Conservation (phyloP, 2,113 vertebrate genomes). For the Ariopsis seemanni region DNA sequence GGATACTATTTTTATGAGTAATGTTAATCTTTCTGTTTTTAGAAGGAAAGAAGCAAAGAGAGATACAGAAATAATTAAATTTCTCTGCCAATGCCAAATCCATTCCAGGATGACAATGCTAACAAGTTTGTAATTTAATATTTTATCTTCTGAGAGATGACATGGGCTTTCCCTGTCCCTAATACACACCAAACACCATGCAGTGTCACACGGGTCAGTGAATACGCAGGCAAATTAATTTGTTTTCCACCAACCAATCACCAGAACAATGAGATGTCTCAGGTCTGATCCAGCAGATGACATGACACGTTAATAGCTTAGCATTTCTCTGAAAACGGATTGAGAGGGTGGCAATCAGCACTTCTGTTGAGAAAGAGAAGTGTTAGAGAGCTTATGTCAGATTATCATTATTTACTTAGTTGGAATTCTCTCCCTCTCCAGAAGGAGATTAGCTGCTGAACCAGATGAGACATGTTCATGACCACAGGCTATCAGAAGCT, state of each 20-base stretch:
- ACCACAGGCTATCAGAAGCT: slow-evolving; percentile 37
- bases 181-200: slow-evolving; percentile 51
- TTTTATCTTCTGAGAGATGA: slow-evolving; percentile 53
- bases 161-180: slow-evolving; percentile 29
- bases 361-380: slow-evolving; percentile 36
- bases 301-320: slow-evolving; percentile 54
- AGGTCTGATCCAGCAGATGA: slow-evolving; percentile 53
- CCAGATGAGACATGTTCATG: slow-evolving; percentile 66
- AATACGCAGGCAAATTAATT: slow-evolving; percentile 50
- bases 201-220: slow-evolving; percentile 43
- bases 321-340: slow-evolving; percentile 56
- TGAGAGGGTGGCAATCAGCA: slow-evolving; percentile 53
- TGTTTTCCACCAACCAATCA: slow-evolving; percentile 20
- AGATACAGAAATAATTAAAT: slow-evolving; percentile 57
- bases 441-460: slow-evolving; percentile 69
- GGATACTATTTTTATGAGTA: slow-evolving; percentile 54
- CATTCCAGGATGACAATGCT: slow-evolving; percentile 36
- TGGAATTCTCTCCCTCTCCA: slow-evolving; percentile 60
- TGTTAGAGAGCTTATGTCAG: slow-evolving; percentile 59
- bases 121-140: slow-evolving; percentile 57
- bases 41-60: slow-evolving; percentile 31
- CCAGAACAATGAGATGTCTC: slow-evolving; percentile 32
- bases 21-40: slow-evolving; percentile 44
- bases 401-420: slow-evolving; percentile 72
- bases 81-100: slow-evolving; percentile 46